These are phyloP conservation scores for Sesamia nonagrioides DNA, from an alignment of 1,140 invertebrate genomes.

Conservation along the genomic window DNA sequence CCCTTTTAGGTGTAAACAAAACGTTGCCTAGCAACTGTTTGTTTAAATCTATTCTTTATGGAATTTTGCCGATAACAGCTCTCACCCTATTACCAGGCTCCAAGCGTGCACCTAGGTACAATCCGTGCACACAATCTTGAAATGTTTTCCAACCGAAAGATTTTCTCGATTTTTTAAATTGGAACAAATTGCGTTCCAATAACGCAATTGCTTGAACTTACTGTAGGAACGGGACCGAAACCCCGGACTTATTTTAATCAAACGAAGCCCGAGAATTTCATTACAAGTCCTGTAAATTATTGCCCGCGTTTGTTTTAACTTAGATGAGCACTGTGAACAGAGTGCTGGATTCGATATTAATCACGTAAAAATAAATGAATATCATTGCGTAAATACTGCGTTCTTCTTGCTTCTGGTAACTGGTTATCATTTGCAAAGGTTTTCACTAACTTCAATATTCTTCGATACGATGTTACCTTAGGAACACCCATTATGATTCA, in stretches of 20 bases:
- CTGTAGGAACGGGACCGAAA: slow-evolving; percentile 34
- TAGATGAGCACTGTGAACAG: slow-evolving; percentile 23
- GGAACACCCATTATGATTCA: slow-evolving; percentile 26
- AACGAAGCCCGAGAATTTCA: slow-evolving; percentile 58
- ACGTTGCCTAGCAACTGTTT: no score
- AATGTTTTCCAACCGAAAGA: slow-evolving; percentile 40
- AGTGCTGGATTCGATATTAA: not conserved
- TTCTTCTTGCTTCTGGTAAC: not conserved
- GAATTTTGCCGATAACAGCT: no score
- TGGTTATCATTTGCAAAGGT: not conserved
- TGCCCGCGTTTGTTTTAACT: slow-evolving; percentile 45
- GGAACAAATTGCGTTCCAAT: slow-evolving; percentile 33
- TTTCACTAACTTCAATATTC: not conserved
- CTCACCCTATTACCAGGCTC: not conserved
- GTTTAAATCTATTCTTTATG: no score
- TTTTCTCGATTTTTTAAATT: slow-evolving; percentile 23
- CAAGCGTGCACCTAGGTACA: not conserved
- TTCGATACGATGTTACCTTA: not conserved
- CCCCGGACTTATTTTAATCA: slow-evolving; percentile 53
- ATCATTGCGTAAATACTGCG: not conserved
- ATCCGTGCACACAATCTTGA: slow-evolving; percentile 12
- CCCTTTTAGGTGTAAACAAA: no score
- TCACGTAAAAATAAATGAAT: not conserved
- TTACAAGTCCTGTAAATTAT: slow-evolving; percentile 49
- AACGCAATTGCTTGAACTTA: slow-evolving; percentile 36